A percentile compares a stretch with the other conserved stretches of the same genome.
Evolutionary conservation across 2,797 vertebrate species (phyloP).

Genomic region (Psittacula echo): DNA sequence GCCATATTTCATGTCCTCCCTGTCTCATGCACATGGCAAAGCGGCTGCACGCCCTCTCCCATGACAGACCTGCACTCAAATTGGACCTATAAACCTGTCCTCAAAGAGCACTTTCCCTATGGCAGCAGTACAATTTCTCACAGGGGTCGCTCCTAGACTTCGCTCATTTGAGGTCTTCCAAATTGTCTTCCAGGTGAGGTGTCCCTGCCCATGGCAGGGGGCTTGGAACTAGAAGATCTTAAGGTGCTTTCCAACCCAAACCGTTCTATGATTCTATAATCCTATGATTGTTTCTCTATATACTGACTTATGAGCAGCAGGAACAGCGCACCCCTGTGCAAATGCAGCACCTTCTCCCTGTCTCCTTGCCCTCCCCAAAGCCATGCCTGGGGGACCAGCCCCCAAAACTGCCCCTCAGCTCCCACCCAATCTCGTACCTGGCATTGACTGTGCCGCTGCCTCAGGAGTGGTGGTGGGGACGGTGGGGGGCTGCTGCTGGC

Average conservation of each 20-base stretch:
- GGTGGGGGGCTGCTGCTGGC: constrained; percentile 79
- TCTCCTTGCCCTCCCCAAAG: rapidly evolving
- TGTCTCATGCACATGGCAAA: rapidly evolving
- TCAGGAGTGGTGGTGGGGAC: constrained; percentile 71
- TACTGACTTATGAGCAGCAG: rapidly evolving
- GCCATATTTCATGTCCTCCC: rapidly evolving
- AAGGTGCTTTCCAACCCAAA: not conserved
- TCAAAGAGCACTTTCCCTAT: not conserved
- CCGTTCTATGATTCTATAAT: not conserved
- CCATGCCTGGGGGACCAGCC: too few relatives aligned
- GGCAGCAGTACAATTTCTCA: not conserved
- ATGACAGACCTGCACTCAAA: not conserved
- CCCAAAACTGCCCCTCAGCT: not conserved
- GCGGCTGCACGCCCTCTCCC: rapidly evolving
- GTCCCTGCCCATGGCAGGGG: not conserved
- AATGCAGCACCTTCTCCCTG: rapidly evolving
- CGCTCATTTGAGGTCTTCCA: not conserved
- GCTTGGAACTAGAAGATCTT: not conserved
- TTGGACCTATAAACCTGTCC: rapidly evolving
- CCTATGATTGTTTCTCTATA: not conserved
- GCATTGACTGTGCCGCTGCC: constrained; percentile 72
- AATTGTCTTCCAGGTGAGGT: not conserved
- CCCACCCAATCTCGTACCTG: constrained; percentile 77
- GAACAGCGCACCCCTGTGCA: rapidly evolving
- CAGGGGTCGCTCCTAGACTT: rapidly evolving